Evolutionary conservation across 2,797 vertebrate genomes (phyloP).

Genomic region (Onychomys leucogaster): DNA sequence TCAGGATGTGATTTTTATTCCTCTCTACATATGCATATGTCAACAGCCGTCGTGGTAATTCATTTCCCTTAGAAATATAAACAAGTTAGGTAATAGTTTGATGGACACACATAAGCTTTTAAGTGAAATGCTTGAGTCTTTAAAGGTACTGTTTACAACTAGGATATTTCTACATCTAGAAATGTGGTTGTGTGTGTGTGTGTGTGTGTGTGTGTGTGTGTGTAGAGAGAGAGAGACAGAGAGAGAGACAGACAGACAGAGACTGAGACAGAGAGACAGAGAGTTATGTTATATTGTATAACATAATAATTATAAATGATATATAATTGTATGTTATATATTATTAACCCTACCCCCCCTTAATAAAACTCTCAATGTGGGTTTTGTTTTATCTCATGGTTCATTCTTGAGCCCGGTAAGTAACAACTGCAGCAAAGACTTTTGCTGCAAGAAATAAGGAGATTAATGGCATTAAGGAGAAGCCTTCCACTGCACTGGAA

Average conservation of each 20-base stretch:
- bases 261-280: background rate
- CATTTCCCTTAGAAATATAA: constrained; percentile 56
- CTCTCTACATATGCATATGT: constrained; percentile 42
- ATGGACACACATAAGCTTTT: background rate
- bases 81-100: constrained; percentile 34
- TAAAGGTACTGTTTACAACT: background rate
- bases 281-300: background rate
- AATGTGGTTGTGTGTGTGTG: background rate
- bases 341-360: no score
- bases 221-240: no score
- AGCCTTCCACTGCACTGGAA: no score
- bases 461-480: background rate
- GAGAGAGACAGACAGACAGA: no score
- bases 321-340: background rate
- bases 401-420: no score
- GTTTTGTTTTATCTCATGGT: no score
- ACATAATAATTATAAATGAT: background rate
- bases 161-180: background rate
- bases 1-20: constrained; percentile 44
- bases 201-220: background rate
- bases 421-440: background rate
- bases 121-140: background rate
- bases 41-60: background rate
- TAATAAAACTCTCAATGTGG: no score
- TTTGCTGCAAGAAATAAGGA: background rate